Percentiles rank a stretch among this genome's conserved stretches.
Conservation (phyloP, 2,888 invertebrate genomes). For the Eupithecia dodoneata region DNA sequence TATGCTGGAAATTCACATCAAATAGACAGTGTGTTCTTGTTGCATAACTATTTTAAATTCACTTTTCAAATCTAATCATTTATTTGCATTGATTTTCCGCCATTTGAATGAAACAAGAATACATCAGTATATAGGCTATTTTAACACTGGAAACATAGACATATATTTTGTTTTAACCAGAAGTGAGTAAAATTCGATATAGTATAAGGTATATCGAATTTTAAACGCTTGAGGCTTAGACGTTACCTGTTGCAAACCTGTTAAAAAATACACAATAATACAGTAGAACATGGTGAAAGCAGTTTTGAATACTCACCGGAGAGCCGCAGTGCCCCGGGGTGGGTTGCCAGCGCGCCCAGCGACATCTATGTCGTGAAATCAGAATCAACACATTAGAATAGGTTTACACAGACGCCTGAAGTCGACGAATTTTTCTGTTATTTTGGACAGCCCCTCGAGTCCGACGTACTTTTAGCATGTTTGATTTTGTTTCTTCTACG, state of each 20-base stretch:
- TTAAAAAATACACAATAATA: slow-evolving; percentile 33
- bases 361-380: slow-evolving; percentile 76
- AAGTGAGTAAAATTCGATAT: slow-evolving; percentile 2
- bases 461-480: background rate
- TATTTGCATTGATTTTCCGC: background rate
- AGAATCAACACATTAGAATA: slow-evolving; percentile 79
- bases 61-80: background rate
- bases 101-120: slow-evolving; percentile 13
- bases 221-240: background rate
- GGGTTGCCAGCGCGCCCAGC: slow-evolving; percentile 56
- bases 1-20: slow-evolving; percentile 31
- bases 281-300: background rate
- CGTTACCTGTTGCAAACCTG: slow-evolving; percentile 47
- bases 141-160: background rate
- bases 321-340: slow-evolving; percentile 50
- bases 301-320: slow-evolving; percentile 66
- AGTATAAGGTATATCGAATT: too few relatives aligned
- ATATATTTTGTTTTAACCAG: background rate
- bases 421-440: background rate
- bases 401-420: slow-evolving; percentile 27
- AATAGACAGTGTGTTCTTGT: slow-evolving; percentile 2
- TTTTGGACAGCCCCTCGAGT: background rate
- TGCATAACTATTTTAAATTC: background rate
- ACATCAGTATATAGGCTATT: background rate
- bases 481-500: background rate